Evolutionary conservation across 2,888 invertebrate species (phyloP).

Genomic region (Polylopha cassiicola): DNA sequence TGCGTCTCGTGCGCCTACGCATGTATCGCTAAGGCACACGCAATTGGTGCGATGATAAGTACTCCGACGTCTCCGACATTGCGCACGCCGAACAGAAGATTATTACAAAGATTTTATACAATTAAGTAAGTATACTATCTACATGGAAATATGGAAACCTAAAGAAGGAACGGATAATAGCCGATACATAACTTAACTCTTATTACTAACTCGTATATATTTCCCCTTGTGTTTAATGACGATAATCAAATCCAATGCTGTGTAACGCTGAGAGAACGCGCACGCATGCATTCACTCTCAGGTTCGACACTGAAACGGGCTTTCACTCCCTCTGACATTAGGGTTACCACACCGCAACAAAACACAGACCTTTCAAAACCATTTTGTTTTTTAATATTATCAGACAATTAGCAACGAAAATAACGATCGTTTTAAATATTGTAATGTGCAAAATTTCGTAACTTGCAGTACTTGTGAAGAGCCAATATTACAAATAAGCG

Average conservation of each 20-base stretch:
- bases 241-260: slow-evolving; percentile 40
- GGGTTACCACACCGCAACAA: slow-evolving; percentile 26
- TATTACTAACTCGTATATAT: too few species aligned
- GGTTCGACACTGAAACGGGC: slow-evolving; percentile 27
- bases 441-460: slow-evolving; percentile 6
- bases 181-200: slow-evolving; percentile 32
- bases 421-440: too few species aligned
- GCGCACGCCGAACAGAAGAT: too few species aligned
- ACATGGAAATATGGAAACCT: neutral
- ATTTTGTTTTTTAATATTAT: neutral
- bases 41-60: too few species aligned
- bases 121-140: neutral
- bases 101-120: too few species aligned
- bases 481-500: slow-evolving; percentile 9
- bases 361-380: slow-evolving; percentile 23
- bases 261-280: slow-evolving; percentile 29
- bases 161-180: neutral
- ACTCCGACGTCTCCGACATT: too few species aligned
- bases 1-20: slow-evolving; percentile 48
- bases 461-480: slow-evolving; percentile 8
- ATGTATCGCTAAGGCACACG: slow-evolving; percentile 8
- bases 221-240: slow-evolving; percentile 41
- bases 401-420: too few species aligned
- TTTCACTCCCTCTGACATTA: slow-evolving; percentile 33
- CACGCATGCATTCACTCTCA: slow-evolving; percentile 29